Conservation (phyloP, 1,140 invertebrate species). For the Calosoma granatense region DNA sequence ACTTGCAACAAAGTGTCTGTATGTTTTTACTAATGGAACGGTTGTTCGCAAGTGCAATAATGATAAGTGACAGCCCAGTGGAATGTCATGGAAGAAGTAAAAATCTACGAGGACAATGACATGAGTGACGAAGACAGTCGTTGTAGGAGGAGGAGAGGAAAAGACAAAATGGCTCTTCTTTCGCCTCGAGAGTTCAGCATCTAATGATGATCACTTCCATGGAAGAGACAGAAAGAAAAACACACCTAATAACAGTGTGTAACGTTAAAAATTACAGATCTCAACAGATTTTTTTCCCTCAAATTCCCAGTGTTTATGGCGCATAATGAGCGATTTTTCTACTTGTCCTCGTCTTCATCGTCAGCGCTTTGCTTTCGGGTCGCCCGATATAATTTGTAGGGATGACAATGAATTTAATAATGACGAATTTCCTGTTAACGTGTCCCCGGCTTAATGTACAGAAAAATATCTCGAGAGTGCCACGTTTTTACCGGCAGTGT, state of each 20-base stretch:
- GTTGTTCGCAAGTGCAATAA: not conserved
- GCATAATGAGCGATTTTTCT: not conserved
- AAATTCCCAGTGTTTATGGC: not conserved
- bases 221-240: not conserved
- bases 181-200: not conserved
- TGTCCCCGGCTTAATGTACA: not conserved
- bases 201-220: slow-evolving; percentile 6
- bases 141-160: not conserved
- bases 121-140: no score
- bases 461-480: not conserved
- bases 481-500: no score
- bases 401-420: not conserved
- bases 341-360: no score
- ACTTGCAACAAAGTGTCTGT: no score
- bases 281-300: not conserved
- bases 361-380: no score
- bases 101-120: no score
- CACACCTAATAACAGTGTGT: not conserved
- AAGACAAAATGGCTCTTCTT: not conserved
- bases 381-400: not conserved
- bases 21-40: not conserved
- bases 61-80: not conserved
- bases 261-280: not conserved
- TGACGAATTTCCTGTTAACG: not conserved
- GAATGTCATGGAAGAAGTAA: not conserved